Evolutionary conservation across 2,888 invertebrate species (phyloP), one percentile per base, ranked within the genome.

Genomic region (Magallana nippona): DNA sequence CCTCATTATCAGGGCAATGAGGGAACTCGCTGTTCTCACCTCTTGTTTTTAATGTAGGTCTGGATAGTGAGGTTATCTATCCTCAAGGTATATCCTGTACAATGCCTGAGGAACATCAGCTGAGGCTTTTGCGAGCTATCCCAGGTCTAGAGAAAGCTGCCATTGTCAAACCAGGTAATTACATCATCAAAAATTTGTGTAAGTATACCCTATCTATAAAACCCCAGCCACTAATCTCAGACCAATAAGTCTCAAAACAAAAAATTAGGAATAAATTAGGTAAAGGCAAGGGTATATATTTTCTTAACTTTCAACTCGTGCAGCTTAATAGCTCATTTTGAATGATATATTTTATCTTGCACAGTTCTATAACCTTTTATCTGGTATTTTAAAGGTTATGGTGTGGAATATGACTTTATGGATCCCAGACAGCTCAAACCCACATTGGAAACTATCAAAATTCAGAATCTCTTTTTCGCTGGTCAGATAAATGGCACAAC

Each of bases 81-180:
- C 98, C 98, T 0, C 96, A 97, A 93, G 98, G 98, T 17, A 95
- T 98, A 86, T 97, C 97, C 0, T 97, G 97, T 93, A 98, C 98
- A 0, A 94, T 98, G 91, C 97, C 97, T 0, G 96, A 95, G 87
- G 96, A 97, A 81, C 95, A 96, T 81, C 98, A 98, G 93, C 94
- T 96, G 89, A 93, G 97, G 81, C 95, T 98, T 57, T 89, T 94
- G 27, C 95, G 95, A 81, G 95, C 95, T 63, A 96, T 98, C 82
- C 93, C 95, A n/a, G 98, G 97, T 0, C 94, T 98, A 79, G 97
- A 97, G 94, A 96, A 96, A 77, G 96, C 96, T 1, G 95, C 95
- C 88, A 93, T 97, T 82, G 92, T 96, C 10, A 95, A 95, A 90
- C 96, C 96, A 85, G 97, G 96, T 95, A 90, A 78, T 44, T 44